phyloP scores from a whole-genome alignment of 2,113 vertebrate genomes.

The Todiramphus saurophagus region DNA sequence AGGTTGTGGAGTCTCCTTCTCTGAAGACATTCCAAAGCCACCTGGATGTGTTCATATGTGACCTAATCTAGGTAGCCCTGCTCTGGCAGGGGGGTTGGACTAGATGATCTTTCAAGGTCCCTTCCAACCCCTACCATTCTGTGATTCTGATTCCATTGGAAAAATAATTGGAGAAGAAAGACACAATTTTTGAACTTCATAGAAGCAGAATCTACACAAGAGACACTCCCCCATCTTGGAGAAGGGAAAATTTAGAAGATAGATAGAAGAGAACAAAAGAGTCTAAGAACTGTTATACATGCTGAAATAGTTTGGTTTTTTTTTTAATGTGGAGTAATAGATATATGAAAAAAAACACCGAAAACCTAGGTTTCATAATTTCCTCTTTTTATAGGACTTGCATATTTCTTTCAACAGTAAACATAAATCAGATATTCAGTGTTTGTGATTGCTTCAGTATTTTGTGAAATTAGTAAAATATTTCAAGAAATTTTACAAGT shows the following conservation, averaged over 20 bases:
- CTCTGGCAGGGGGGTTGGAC: no score
- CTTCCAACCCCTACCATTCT: no score
- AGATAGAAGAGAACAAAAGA: background rate
- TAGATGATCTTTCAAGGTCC: no score
- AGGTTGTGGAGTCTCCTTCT: no score
- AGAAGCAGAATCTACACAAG: background rate
- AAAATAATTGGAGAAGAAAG: background rate
- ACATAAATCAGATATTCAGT: background rate
- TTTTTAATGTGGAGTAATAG: background rate
- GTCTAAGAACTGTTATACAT: background rate
- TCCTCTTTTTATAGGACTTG: background rate
- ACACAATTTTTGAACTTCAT: background rate
- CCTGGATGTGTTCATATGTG: no score
- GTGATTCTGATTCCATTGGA: background rate
- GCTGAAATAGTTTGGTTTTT: background rate
- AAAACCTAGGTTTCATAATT: background rate
- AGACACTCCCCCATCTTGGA: background rate
- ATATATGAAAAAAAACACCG: background rate
- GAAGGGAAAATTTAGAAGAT: background rate
- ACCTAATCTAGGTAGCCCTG: no score
- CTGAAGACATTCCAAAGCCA: no score
- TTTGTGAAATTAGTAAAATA: background rate
- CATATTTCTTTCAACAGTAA: background rate
- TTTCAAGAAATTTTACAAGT: background rate
- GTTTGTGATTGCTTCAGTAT: background rate